Base-by-base conservation (phyloP, 2,797 vertebrate genomes). In the Sandelia bainsii region DNA sequence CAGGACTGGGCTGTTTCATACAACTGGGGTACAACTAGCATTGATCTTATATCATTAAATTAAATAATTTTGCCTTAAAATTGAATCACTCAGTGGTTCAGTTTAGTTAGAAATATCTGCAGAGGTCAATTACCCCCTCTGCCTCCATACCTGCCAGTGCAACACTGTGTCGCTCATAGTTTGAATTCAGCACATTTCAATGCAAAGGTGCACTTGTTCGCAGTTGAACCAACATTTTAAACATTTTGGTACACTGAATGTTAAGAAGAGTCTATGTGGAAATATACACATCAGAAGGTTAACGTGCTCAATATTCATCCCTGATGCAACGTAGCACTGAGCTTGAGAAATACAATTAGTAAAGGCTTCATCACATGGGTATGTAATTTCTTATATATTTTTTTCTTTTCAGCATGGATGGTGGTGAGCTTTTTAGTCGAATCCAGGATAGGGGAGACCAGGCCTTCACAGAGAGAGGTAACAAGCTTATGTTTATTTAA, bases 401-500 rank as follows among this genome's bases (percentile, higher is more conserved):
- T 17, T 20, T 6, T 12, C 45, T n/a, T 60, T 68, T 27, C 89
- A 99, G 98, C 90, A 94, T 99, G 95, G 97, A 99, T 0, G 98
- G 98, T 0, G 98, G 98, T 25, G 98, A 99, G 76, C 96, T 99
- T 80, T 99, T 99, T 69, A 99, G 96, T 92, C 93, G 96, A 16
- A 99, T 99, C 71, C 98, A 99, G 86, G 97, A 99, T 93, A 87
- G 98, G 87, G 98, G 98, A 85, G 98, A 99, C 93, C 98, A 99
- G 83, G 98, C 98, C 3, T 99, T 99, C 92, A 99, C 98, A 1
- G 97, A 99, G 75, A 95, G 97, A 95, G 98, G 98, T 97, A 96
- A 74, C 12, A 23, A 23, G 6, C 7, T 56, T 7, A 23, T 37
- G 5, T 39, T 39, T 10, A 20, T 3, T 20, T 46, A 20, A 46